Evolutionary conservation across 2,113 vertebrate species (phyloP), one percentile per base, ranked within the genome.

Genomic region (Trematocara marginatum): DNA sequence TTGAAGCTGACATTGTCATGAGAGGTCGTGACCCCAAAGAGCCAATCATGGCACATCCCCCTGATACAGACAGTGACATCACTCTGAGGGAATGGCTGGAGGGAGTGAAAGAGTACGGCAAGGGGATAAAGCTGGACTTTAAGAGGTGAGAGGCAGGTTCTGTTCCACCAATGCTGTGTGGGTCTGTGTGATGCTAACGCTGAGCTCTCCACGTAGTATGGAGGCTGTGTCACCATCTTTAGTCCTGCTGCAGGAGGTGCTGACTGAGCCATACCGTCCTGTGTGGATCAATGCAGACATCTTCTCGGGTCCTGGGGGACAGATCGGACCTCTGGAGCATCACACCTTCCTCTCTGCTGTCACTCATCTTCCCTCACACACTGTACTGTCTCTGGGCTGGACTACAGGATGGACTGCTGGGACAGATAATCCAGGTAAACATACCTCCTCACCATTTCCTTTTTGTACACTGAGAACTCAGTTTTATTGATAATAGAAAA

Each of bases 61-160:
- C 98, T 1, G 95, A 97, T 81, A 97, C 94, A 1, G 96, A 97
- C 93, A 98, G 98, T 52, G 97, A 99, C 92, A 97, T 97, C 86
- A 97, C 97, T 0, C 90, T 99, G 64, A 92, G 91, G 84, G 97
- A 98, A 7, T 99, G 97, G 97, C 95, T 99, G 54, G 23, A 93
- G 23, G 93, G 81, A 80, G 95, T 98, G 12, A 86, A 52, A 35
- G 53, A 31, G 26, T 96, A 95, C 15, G 12, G 92, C 26, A 98
- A 98, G 92, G 98, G 98, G 87, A 97, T 99, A 80, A 99, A 99
- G 87, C 94, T 99, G 78, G 98, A 99, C 92, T 99, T 99, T 78
- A 99, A 99, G 96, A 99, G 98, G 98, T 99, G 96, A 78, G 49
- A 42, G 0, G 4, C 13, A 5, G 31, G 11, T 54, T 3, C 1